A percentile compares a stretch with the other conserved stretches of the same genome.
These are phyloP conservation scores for Anthopleura xanthogrammica DNA, from an alignment of 92 coral and sea anemone species.

Conservation along the genomic window DNA sequence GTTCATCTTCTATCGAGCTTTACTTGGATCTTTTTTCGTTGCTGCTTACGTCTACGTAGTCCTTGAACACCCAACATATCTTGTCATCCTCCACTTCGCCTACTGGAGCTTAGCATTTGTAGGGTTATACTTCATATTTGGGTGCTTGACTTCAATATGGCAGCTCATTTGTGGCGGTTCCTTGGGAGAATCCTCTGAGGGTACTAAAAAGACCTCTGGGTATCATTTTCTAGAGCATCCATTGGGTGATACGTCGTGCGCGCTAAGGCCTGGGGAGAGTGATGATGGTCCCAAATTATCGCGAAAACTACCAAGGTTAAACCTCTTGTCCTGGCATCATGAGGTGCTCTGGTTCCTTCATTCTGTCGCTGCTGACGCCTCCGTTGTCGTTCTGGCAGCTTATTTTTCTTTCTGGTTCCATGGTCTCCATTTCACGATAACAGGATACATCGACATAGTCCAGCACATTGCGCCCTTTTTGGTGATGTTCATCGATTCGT, in stretches of 20 bases:
- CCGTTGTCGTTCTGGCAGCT: constrained; percentile 59
- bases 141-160: constrained; percentile 54
- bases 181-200: neutral
- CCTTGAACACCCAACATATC: constrained; percentile 54
- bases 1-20: constrained; percentile 52
- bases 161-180: constrained; percentile 26
- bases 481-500: constrained; percentile 57
- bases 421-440: constrained; percentile 19
- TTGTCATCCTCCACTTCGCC: constrained; percentile 56
- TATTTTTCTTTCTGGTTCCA: constrained; percentile 70
- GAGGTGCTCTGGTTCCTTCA: constrained; percentile 72
- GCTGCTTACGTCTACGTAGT: constrained; percentile 60
- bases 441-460: constrained; percentile 60
- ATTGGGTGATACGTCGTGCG: constrained; percentile 51
- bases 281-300: constrained; percentile 32
- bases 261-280: constrained; percentile 47
- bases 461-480: constrained; percentile 62
- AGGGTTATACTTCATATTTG: constrained; percentile 61
- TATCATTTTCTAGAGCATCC: constrained; percentile 12
- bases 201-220: neutral
- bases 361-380: constrained; percentile 62
- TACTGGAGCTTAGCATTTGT: constrained; percentile 68
- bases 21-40: constrained; percentile 50
- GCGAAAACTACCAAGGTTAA: constrained; percentile 5
- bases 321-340: constrained; percentile 68